A percentile compares a stretch with the other conserved stretches of the same genome.
phyloP scores from a whole-genome alignment of 2,797 vertebrate species.

The Ceryle rudis region DNA sequence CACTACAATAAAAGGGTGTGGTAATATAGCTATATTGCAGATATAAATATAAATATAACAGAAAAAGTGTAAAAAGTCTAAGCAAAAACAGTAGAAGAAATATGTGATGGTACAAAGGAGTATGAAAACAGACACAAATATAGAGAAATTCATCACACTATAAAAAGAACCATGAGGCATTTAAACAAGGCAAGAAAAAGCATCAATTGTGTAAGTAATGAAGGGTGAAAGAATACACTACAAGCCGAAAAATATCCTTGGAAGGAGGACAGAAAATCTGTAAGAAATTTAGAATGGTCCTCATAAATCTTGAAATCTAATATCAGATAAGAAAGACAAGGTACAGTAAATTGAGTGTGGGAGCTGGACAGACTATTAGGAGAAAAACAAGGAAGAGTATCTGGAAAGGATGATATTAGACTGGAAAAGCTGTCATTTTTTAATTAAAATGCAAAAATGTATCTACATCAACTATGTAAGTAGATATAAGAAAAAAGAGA shows the following conservation, averaged over 20 bases:
- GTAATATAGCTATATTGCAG: constrained; percentile 44
- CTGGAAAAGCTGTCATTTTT: background rate
- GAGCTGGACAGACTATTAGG: background rate
- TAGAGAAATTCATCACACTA: constrained; percentile 39
- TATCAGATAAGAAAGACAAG: constrained; percentile 1
- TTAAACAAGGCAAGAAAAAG: constrained; percentile 38
- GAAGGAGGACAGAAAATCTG: constrained; percentile 19
- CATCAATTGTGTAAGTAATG: constrained; percentile 15
- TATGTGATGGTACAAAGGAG: constrained; percentile 21
- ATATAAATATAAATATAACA: constrained; percentile 56
- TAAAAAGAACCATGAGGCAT: constrained; percentile 42
- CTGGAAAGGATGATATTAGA: background rate
- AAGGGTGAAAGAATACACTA: constrained; percentile 30
- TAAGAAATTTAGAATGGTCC: background rate
- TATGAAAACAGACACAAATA: constrained; percentile 47
- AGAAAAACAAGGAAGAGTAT: background rate
- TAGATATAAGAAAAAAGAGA: background rate
- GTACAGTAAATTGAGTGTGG: background rate
- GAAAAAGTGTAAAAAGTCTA: constrained; percentile 8
- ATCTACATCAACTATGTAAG: background rate
- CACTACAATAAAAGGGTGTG: constrained; percentile 31
- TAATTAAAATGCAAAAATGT: background rate
- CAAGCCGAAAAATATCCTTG: background rate
- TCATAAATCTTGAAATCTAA: constrained; percentile 34
- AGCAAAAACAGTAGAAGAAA: constrained; percentile 31